phyloP scores from a whole-genome alignment of 2,113 vertebrate genomes.

The Climacteris rufus region DNA sequence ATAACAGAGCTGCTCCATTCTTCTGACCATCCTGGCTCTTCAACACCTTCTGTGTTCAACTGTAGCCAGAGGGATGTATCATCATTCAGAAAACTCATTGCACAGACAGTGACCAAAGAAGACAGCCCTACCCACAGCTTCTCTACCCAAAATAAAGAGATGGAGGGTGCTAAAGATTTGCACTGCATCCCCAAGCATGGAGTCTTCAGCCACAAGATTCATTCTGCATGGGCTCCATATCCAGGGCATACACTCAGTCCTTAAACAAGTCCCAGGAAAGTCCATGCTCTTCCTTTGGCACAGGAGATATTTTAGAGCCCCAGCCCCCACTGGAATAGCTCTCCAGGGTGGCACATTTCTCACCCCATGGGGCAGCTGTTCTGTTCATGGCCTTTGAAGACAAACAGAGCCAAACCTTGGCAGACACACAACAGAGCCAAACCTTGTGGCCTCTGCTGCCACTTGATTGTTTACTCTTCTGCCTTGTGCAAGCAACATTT shows the following conservation, averaged over 20 bases:
- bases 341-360: not conserved
- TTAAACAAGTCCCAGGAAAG: not conserved
- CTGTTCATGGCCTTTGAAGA: not conserved
- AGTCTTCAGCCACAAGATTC: not conserved
- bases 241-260: fast-evolving
- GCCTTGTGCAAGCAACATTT: not conserved
- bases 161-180: not conserved
- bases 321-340: not conserved
- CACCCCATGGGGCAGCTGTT: not conserved
- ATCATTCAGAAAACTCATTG: not conserved
- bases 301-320: not conserved
- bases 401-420: not conserved
- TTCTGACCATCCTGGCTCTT: not conserved
- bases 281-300: not conserved
- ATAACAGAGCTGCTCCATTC: not conserved
- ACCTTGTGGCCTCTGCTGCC: not conserved
- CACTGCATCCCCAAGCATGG: not conserved
- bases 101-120: not conserved
- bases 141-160: not conserved
- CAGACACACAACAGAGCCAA: not conserved
- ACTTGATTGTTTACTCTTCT: not conserved
- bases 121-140: not conserved
- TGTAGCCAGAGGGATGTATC: not conserved
- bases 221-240: not conserved
- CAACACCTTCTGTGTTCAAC: not conserved